Percentiles rank a stretch among this genome's conserved stretches.
Conservation (phyloP, 2,797 vertebrate genomes). For the Paramormyrops hopkinsi region DNA sequence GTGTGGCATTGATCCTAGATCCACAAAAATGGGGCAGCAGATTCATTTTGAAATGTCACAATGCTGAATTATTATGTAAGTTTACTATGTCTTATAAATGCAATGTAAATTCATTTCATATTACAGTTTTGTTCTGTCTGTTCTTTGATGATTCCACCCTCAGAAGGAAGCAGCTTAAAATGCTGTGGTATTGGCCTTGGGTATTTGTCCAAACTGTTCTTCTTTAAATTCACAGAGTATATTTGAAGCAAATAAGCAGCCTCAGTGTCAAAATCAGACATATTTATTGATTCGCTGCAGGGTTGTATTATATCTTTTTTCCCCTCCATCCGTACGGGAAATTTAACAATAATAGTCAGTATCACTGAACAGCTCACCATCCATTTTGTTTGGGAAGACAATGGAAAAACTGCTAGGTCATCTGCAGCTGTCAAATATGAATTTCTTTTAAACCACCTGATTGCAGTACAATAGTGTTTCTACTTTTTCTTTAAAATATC, state of each 20-base stretch:
- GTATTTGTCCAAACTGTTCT: background rate
- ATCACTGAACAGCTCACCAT: background rate
- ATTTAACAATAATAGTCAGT: background rate
- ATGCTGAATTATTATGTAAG: background rate
- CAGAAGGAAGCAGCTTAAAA: background rate
- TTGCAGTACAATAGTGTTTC: slow-evolving; percentile 18
- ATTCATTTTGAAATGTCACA: background rate
- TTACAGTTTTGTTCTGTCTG: background rate
- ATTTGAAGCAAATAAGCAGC: background rate
- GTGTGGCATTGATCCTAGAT: background rate
- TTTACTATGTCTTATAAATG: background rate
- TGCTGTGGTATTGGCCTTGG: background rate
- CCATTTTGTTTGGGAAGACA: background rate
- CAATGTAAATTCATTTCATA: background rate
- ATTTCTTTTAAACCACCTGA: slow-evolving; percentile 15
- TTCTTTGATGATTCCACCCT: background rate
- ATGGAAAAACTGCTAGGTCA: background rate
- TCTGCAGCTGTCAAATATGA: slow-evolving; percentile 14
- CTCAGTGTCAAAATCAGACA: background rate
- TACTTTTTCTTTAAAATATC: slow-evolving; percentile 7
- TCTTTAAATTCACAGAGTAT: background rate
- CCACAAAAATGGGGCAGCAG: background rate
- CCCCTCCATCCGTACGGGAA: background rate
- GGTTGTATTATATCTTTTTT: background rate
- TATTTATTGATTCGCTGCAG: background rate